Evolutionary conservation across 2,113 vertebrate species (phyloP).

Genomic region (Haemorhous mexicanus): DNA sequence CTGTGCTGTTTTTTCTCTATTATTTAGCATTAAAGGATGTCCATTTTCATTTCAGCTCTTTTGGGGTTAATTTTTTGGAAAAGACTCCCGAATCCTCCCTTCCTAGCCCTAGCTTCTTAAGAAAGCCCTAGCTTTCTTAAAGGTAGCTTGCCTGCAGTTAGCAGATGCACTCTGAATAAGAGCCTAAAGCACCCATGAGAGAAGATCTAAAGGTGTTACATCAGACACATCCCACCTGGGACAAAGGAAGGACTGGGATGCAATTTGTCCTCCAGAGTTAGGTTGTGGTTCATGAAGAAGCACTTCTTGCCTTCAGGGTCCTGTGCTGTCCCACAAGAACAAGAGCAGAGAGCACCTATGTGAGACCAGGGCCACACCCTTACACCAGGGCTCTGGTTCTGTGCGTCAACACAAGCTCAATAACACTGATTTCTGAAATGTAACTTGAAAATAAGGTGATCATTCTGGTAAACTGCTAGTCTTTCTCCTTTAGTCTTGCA

Average conservation of each 20-base stretch:
- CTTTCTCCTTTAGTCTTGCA: neutral
- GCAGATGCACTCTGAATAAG: neutral
- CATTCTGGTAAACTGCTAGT: neutral
- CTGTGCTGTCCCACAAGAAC: neutral
- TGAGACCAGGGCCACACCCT: neutral
- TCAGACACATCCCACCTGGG: neutral
- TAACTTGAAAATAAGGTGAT: neutral
- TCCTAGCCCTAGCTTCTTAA: neutral
- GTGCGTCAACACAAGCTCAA: neutral
- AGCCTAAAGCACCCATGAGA: neutral
- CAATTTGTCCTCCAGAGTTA: neutral
- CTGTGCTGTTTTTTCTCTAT: neutral
- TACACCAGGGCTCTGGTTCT: neutral
- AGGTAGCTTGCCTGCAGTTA: neutral
- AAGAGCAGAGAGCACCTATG: neutral
- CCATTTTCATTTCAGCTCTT: neutral
- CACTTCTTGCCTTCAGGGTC: rapidly evolving
- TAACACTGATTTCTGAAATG: neutral
- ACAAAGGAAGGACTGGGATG: neutral
- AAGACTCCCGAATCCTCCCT: neutral
- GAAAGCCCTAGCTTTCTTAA: neutral
- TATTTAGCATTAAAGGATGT: neutral
- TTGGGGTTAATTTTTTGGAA: neutral
- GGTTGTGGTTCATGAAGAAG: neutral
- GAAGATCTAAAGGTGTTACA: neutral